Percentiles rank a stretch among this genome's conserved stretches.
Evolutionary conservation across 1,140 invertebrate genomes (phyloP).

Genomic region (Pseudomyrmex flavicornis): DNA sequence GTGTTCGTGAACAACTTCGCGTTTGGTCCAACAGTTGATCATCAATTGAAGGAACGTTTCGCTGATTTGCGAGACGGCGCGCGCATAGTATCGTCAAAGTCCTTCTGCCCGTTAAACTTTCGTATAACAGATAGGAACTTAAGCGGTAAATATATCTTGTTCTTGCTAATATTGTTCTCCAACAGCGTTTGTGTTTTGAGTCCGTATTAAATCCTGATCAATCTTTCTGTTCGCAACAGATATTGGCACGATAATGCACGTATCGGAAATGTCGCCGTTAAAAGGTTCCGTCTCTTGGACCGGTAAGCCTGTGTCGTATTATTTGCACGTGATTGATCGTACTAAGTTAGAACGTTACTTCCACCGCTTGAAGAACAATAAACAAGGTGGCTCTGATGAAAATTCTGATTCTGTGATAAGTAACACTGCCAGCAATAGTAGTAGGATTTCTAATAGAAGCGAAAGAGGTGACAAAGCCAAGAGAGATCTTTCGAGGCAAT

Average conservation of each 20-base stretch:
- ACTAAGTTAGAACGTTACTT: constrained; percentile 98
- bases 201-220: no score
- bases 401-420: constrained; percentile 84
- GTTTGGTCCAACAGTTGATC: constrained; percentile 98
- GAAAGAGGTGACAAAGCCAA: constrained; percentile 82
- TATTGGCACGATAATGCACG: constrained; percentile 99
- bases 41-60: constrained; percentile 97
- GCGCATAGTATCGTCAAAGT: constrained; percentile 98
- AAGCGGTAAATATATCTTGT: constrained; percentile 86
- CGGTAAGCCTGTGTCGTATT: constrained; percentile 98
- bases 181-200: no score
- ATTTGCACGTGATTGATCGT: constrained; percentile 98
- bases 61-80: constrained; percentile 98
- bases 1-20: constrained; percentile 99
- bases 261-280: constrained; percentile 97
- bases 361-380: constrained; percentile 95
- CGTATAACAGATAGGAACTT: constrained; percentile 96
- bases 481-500: constrained; percentile 81
- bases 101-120: constrained; percentile 99
- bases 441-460: constrained; percentile 76
- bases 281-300: constrained; percentile 99
- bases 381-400: constrained; percentile 88
- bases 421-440: constrained; percentile 84
- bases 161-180: neutral
- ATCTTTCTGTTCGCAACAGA: constrained; percentile 87